Percentiles rank a stretch among this genome's conserved stretches.
Evolutionary conservation across 2,888 invertebrate species (phyloP).

Genomic region (Meandrusa payeni): DNA sequence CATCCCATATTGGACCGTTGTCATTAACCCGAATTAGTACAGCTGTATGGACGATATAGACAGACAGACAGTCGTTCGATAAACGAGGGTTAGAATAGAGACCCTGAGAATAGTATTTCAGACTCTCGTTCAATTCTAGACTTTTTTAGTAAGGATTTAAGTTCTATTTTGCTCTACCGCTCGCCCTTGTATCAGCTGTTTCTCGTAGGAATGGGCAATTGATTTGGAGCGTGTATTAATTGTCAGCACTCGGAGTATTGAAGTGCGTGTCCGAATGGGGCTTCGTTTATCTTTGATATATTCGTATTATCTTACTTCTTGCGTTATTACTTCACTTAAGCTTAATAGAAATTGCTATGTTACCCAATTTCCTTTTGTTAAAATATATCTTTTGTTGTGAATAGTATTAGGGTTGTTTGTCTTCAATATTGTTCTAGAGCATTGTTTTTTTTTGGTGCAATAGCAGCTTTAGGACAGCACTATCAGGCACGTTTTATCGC

Average conservation of each 20-base stretch:
- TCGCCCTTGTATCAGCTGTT: constrained; percentile 36
- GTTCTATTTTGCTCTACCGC: constrained; percentile 40
- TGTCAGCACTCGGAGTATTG: constrained; percentile 51
- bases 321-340: no score
- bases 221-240: constrained; percentile 58
- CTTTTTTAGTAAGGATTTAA: constrained; percentile 35
- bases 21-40: no score
- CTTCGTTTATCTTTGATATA: constrained; percentile 24
- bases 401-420: no score
- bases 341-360: no score
- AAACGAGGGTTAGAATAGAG: constrained; percentile 59
- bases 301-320: constrained; percentile 2
- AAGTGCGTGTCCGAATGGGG: constrained; percentile 40
- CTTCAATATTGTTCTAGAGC: no score
- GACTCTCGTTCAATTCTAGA: constrained; percentile 38
- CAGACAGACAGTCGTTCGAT: constrained; percentile 53
- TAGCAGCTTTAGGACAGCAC: no score
- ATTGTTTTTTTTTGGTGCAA: no score
- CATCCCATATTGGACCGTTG: no score
- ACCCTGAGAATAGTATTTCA: constrained; percentile 36
- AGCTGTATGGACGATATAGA: constrained; percentile 51
- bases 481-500: no score
- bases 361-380: no score
- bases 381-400: no score
- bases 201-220: constrained; percentile 40